Percentiles rank a stretch among this genome's conserved stretches.
phyloP scores from a whole-genome alignment of 2,113 vertebrate species.

The Phalacrocorax carbo region DNA sequence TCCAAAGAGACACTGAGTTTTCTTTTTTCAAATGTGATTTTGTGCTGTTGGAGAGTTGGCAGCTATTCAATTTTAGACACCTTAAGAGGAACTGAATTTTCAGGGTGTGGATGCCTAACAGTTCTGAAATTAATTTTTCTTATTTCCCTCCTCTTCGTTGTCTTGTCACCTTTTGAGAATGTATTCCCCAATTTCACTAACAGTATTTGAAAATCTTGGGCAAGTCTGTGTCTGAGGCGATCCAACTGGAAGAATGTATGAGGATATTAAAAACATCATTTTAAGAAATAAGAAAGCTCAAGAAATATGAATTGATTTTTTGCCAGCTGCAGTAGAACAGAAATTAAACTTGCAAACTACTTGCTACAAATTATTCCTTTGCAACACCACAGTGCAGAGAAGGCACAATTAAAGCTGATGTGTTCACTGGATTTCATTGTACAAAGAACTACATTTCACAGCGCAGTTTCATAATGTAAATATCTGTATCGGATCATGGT shows the following conservation, averaged over 20 bases:
- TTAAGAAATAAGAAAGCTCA: neutral
- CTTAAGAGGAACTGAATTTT: neutral
- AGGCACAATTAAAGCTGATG: neutral
- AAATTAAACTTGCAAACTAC: neutral
- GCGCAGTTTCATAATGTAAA: conserved; percentile 8
- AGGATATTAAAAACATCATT: neutral
- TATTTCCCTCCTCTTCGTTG: neutral
- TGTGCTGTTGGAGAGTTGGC: neutral
- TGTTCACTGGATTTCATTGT: neutral
- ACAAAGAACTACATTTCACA: neutral
- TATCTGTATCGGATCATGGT: conserved; percentile 14
- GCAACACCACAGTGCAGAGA: neutral
- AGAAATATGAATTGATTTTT: neutral
- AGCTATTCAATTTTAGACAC: neutral
- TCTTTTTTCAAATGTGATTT: neutral
- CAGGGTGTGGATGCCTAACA: neutral
- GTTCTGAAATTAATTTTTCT: neutral
- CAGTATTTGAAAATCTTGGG: neutral
- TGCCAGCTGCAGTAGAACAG: neutral
- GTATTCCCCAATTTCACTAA: neutral
- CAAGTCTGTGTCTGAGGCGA: neutral
- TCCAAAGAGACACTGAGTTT: neutral
- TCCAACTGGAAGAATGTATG: neutral
- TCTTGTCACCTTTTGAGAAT: neutral
- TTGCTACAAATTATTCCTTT: neutral